A percentile compares a stretch with the other conserved stretches of the same genome.
These are phyloP conservation scores for Chirona hameri DNA, from an alignment of 2,888 invertebrate genomes.

Conservation along the genomic window DNA sequence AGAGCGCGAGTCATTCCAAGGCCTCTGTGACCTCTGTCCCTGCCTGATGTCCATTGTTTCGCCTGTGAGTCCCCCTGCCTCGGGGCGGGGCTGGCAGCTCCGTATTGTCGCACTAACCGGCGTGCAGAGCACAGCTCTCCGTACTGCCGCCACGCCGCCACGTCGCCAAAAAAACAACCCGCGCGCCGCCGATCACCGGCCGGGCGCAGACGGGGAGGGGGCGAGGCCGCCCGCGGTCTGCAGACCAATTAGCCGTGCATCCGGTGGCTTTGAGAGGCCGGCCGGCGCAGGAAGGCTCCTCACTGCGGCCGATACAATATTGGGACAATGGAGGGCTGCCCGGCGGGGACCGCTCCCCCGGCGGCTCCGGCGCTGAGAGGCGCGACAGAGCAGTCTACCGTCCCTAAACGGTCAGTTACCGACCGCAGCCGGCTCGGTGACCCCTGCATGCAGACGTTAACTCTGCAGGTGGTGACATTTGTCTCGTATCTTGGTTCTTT, in stretches of 20 bases:
- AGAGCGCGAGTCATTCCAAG: too few relatives aligned
- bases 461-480: too few relatives aligned
- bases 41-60: too few relatives aligned
- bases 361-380: background rate
- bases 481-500: too few relatives aligned
- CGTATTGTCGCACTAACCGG: background rate
- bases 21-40: too few relatives aligned
- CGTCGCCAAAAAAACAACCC: background rate
- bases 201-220: background rate
- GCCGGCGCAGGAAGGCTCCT: background rate
- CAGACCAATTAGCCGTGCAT: background rate
- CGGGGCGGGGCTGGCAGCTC: background rate
- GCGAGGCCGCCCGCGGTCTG: background rate
- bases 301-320: constrained; percentile 1
- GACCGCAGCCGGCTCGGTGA: background rate
- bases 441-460: background rate
- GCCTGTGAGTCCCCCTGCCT: background rate
- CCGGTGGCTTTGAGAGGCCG: background rate
- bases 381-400: background rate
- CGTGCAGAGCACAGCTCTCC: background rate
- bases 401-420: background rate
- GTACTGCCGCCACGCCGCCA: background rate
- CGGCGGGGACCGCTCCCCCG: background rate
- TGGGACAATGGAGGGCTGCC: too few relatives aligned
- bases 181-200: background rate